These are phyloP conservation scores for Diplazon laetatorius DNA, from an alignment of 2,888 invertebrate species.

Conservation along the genomic window DNA sequence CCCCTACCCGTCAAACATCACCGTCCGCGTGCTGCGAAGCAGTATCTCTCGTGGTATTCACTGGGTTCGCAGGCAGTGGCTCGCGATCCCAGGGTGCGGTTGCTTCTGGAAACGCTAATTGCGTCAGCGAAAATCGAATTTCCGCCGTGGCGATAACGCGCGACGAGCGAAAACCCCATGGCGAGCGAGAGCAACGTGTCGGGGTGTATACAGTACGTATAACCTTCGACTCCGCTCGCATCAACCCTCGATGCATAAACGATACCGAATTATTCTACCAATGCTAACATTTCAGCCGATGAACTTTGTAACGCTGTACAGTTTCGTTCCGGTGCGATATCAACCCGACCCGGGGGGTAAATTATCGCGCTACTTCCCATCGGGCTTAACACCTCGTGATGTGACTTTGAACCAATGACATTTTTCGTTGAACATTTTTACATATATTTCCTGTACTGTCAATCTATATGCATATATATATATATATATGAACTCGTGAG, in stretches of 20 bases:
- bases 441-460: too few relatives aligned
- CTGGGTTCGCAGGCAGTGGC: conserved; percentile 26
- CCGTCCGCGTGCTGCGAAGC: neutral
- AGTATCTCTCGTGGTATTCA: conserved; percentile 50
- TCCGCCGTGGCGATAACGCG: conserved; percentile 59
- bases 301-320: conserved; percentile 13
- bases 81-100: conserved; percentile 46
- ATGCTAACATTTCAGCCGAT: conserved; percentile 16
- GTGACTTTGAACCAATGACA: neutral
- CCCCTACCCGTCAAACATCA: neutral
- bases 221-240: conserved; percentile 34
- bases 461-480: too few relatives aligned
- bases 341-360: neutral
- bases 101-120: conserved; percentile 60
- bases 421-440: too few relatives aligned
- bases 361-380: neutral
- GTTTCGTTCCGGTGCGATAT: neutral
- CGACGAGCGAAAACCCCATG: conserved; percentile 25
- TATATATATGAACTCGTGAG: too few relatives aligned
- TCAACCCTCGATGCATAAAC: conserved; percentile 34
- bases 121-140: conserved; percentile 64
- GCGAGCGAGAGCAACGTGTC: conserved; percentile 11
- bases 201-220: too few relatives aligned
- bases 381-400: too few relatives aligned
- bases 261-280: conserved; percentile 33